These are phyloP conservation scores for Neosilurus hyrtlii DNA, from an alignment of 2,797 vertebrate genomes.

Conservation along the genomic window DNA sequence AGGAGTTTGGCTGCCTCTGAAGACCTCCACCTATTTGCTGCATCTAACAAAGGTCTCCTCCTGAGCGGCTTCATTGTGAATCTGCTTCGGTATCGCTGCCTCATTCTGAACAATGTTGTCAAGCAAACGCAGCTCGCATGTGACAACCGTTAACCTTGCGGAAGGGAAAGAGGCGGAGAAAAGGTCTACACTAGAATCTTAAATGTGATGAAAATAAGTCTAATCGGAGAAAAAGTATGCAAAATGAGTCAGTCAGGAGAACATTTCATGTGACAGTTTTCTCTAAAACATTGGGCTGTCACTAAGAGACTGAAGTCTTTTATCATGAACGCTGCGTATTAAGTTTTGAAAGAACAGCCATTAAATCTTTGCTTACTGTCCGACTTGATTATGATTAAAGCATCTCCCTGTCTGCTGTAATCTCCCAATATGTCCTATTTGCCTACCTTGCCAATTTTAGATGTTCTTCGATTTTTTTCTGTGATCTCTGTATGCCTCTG, in stretches of 20 bases:
- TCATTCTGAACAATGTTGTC: conserved; percentile 42
- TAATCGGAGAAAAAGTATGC: not conserved
- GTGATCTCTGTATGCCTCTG: conserved; percentile 3
- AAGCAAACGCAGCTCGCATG: conserved; percentile 38
- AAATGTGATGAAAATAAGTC: not conserved
- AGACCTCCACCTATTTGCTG: conserved; percentile 47
- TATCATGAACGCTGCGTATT: not conserved
- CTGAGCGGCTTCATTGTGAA: conserved; percentile 45
- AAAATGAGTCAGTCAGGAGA: not conserved
- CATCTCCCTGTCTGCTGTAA: conserved; percentile 1
- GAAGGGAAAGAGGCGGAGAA: not conserved
- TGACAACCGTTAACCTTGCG: conserved; percentile 20
- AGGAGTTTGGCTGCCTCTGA: conserved; percentile 40
- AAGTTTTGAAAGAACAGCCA: not conserved
- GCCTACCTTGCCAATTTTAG: not conserved
- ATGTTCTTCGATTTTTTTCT: not conserved
- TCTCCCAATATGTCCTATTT: not conserved
- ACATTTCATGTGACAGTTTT: conserved; percentile 2
- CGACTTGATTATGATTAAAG: conserved; percentile 4
- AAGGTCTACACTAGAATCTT: conserved; percentile 14
- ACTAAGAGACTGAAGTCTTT: conserved; percentile 5
- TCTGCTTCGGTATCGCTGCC: conserved; percentile 35
- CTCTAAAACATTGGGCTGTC: not conserved
- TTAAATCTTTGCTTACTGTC: conserved; percentile 6
- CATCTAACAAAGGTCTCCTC: conserved; percentile 56